Conservation (phyloP, 2,113 vertebrate genomes). For the Gymnarchus niloticus region DNA sequence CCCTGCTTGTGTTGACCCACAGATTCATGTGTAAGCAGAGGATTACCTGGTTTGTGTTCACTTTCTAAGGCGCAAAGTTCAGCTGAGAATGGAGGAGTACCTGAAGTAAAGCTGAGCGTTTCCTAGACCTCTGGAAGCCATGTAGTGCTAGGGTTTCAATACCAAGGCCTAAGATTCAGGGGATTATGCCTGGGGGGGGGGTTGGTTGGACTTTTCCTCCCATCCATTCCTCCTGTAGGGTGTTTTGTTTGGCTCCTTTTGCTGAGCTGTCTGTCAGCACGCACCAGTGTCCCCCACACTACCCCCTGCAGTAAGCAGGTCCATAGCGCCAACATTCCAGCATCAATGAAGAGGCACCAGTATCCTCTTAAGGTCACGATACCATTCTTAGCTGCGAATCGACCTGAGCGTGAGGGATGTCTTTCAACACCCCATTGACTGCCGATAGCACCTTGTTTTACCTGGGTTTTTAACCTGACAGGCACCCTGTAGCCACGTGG, state of each 20-base stretch:
- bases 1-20: neutral
- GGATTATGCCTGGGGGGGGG: constrained; percentile 11
- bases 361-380: neutral
- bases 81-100: neutral
- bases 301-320: neutral
- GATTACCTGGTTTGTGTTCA: neutral
- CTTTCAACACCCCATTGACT: neutral
- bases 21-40: neutral
- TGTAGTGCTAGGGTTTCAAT: neutral
- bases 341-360: neutral
- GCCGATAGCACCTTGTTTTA: neutral
- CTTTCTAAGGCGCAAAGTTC: neutral
- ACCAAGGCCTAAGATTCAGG: constrained; percentile 6
- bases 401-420: neutral
- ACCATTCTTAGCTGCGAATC: neutral
- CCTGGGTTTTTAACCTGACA: neutral
- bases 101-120: neutral
- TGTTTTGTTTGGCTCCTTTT: neutral
- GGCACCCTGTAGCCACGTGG: neutral
- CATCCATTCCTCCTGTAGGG: neutral
- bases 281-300: neutral
- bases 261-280: neutral
- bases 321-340: neutral
- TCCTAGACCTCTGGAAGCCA: neutral
- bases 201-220: neutral